A percentile compares a stretch with the other conserved stretches of the same genome.
These are phyloP conservation scores for Setophaga coronata DNA, from an alignment of 2,113 vertebrate species.

Conservation along the genomic window DNA sequence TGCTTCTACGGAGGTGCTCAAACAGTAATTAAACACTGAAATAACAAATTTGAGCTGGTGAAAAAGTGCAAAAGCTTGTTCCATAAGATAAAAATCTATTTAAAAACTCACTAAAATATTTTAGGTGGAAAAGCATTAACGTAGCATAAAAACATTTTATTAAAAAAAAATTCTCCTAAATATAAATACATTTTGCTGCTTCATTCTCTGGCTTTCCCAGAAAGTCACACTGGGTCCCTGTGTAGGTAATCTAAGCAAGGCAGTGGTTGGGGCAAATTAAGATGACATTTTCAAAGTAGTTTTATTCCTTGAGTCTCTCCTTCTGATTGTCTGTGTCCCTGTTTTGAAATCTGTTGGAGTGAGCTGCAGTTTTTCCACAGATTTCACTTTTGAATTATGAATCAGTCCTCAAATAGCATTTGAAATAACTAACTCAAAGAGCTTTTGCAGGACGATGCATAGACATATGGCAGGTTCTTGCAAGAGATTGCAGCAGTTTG, in stretches of 20 bases:
- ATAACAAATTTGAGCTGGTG: background rate
- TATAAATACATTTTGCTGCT: background rate
- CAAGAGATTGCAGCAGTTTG: background rate
- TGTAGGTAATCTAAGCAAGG: background rate
- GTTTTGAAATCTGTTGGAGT: background rate
- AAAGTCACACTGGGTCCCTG: background rate
- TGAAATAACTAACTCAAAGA: background rate
- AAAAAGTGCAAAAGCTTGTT: background rate
- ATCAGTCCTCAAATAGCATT: background rate
- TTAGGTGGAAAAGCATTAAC: background rate
- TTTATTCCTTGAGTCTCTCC: background rate
- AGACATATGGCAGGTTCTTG: background rate
- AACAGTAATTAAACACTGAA: conserved; percentile 27
- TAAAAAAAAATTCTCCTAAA: background rate
- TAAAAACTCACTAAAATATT: conserved; percentile 14
- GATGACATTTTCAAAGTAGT: background rate
- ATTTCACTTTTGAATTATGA: background rate
- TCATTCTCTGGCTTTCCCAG: background rate
- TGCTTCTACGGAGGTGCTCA: background rate
- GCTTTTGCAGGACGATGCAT: background rate
- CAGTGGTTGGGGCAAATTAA: background rate
- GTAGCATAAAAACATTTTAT: background rate
- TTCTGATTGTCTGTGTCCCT: background rate
- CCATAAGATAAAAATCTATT: background rate
- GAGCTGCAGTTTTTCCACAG: background rate